These are phyloP conservation scores for Halictus ligatus DNA, from an alignment of 2,888 invertebrate species.

Conservation along the genomic window DNA sequence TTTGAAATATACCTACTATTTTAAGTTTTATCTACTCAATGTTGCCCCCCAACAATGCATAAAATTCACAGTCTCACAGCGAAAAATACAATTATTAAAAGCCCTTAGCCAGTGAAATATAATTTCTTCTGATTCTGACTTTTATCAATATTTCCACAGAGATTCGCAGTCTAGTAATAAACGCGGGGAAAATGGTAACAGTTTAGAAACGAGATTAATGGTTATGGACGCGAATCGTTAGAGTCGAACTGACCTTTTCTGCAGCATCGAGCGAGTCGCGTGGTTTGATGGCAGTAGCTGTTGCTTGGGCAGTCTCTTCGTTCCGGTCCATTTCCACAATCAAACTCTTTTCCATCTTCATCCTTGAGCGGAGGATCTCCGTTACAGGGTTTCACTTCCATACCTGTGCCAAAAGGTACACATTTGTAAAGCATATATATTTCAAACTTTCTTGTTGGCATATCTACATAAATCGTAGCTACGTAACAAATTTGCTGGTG, in stretches of 20 bases:
- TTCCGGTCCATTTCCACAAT: slow-evolving; percentile 92
- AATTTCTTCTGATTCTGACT: too few relatives aligned
- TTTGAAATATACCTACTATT: too few relatives aligned
- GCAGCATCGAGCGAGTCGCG: slow-evolving; percentile 93
- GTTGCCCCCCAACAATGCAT: too few relatives aligned
- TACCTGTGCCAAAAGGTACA: slow-evolving; percentile 84
- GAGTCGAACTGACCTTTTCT: slow-evolving; percentile 88
- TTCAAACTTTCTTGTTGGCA: not conserved
- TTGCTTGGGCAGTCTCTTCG: slow-evolving; percentile 93
- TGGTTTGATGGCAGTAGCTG: slow-evolving; percentile 94
- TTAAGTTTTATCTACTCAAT: too few relatives aligned
- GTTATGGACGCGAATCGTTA: not conserved
- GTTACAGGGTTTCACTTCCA: slow-evolving; percentile 94
- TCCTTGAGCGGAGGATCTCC: slow-evolving; percentile 92
- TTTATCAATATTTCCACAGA: too few relatives aligned
- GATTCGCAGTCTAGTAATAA: too few relatives aligned
- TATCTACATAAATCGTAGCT: not conserved
- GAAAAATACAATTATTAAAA: too few relatives aligned
- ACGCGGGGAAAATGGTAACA: not conserved
- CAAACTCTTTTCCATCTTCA: slow-evolving; percentile 90
- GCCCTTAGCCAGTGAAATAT: too few relatives aligned
- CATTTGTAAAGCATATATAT: not conserved
- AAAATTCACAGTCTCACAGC: too few relatives aligned
- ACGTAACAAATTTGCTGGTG: not conserved
- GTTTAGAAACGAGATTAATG: too few relatives aligned